Conservation (phyloP, 64 coral and sea anemone species). For the Stichodactyla helianthus region DNA sequence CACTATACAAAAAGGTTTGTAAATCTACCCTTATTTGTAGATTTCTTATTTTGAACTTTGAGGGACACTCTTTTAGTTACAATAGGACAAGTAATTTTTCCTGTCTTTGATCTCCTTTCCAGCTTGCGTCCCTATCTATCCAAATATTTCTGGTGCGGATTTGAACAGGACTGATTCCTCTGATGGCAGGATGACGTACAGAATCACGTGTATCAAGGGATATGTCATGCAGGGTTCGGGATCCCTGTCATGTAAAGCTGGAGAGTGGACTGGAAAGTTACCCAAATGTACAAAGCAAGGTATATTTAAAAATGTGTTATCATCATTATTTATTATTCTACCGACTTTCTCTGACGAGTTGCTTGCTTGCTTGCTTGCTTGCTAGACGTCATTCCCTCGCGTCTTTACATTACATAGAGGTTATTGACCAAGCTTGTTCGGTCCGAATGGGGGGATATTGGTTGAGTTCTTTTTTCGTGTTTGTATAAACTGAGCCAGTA, state of each 20-base stretch:
- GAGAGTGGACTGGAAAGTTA: constrained; percentile 27
- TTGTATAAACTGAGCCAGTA: no score
- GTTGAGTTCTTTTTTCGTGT: no score
- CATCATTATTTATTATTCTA: no score
- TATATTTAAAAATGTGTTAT: not conserved
- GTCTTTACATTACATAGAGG: no score
- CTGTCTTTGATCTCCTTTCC: not conserved
- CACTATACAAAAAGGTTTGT: not conserved
- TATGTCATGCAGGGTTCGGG: constrained; percentile 31
- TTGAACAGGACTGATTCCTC: constrained; percentile 35
- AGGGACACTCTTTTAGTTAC: no score
- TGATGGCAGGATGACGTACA: constrained; percentile 22
- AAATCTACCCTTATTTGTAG: no score
- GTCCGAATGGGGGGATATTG: no score
- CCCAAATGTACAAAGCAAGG: constrained; percentile 38
- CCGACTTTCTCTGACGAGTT: no score
- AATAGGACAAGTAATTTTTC: not conserved
- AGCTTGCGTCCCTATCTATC: constrained; percentile 48
- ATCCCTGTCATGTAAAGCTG: constrained; percentile 31
- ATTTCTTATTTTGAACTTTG: no score
- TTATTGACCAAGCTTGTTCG: no score
- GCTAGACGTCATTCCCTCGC: no score
- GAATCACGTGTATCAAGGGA: constrained; percentile 15
- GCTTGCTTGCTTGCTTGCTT: no score
- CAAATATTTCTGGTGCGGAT: constrained; percentile 15